A percentile compares a stretch with the other conserved stretches of the same genome.
phyloP scores from a whole-genome alignment of 2,888 invertebrate species.

The Tromatobia lineatoria region DNA sequence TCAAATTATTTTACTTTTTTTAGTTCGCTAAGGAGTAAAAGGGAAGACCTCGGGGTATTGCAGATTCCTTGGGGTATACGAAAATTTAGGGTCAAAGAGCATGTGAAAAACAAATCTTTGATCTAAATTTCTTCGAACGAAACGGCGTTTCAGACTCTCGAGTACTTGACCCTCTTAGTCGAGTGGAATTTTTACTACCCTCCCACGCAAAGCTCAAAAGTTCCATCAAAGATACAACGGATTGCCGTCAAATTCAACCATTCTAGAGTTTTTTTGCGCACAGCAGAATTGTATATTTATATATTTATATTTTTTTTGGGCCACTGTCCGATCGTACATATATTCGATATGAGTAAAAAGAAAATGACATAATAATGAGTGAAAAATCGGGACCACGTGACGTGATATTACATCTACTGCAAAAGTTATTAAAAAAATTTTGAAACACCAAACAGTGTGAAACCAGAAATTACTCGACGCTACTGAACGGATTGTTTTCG shows the following conservation, averaged over 20 bases:
- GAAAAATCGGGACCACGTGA: background rate
- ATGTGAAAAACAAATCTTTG: constrained; percentile 4
- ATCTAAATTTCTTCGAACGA: background rate
- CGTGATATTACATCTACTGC: background rate
- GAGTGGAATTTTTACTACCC: background rate
- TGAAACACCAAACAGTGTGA: background rate
- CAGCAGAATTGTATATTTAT: background rate
- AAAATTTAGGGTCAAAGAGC: background rate
- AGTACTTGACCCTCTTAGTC: constrained; percentile 6
- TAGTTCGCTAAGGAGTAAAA: background rate
- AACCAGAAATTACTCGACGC: background rate
- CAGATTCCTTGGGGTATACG: background rate
- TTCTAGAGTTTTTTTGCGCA: background rate
- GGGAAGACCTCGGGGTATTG: background rate
- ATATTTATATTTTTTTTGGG: background rate
- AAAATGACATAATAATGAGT: background rate
- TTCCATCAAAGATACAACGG: background rate
- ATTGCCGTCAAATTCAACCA: background rate
- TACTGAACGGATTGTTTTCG: background rate
- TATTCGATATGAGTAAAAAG: background rate
- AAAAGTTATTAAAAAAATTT: background rate
- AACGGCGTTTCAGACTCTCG: background rate
- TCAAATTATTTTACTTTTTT: background rate
- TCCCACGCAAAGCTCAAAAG: background rate
- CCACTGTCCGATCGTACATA: background rate